These are phyloP conservation scores for Eristalis arbustorum DNA, from an alignment of 2,888 invertebrate species.

Conservation along the genomic window DNA sequence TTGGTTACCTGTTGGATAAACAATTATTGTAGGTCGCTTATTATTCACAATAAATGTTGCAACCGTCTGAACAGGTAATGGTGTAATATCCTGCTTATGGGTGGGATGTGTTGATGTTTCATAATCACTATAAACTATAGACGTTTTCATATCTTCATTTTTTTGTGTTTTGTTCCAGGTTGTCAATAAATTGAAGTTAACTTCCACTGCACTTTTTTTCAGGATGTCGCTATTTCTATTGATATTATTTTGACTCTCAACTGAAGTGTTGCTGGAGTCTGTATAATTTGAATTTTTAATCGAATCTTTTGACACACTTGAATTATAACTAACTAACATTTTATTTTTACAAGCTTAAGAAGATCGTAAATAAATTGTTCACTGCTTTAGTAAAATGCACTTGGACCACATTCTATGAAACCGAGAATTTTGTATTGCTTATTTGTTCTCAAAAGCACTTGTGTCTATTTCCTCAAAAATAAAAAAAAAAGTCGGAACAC, in stretches of 20 bases:
- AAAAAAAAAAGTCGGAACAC: not conserved
- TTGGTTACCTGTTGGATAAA: conserved; percentile 86
- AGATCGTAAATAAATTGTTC: not conserved
- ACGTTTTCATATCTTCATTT: conserved; percentile 61
- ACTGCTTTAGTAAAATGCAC: not conserved
- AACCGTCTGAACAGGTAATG: conserved; percentile 77
- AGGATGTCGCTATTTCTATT: not conserved
- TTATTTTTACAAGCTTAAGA: not conserved
- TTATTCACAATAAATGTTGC: conserved; percentile 81
- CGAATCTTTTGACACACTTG: not conserved
- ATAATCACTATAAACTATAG: conserved; percentile 42
- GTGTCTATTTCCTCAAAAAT: not conserved
- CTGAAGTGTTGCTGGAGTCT: not conserved
- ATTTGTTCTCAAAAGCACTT: not conserved
- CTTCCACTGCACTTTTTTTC: not conserved
- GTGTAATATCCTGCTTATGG: conserved; percentile 65
- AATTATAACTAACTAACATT: conserved; percentile 41
- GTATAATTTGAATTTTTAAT: not conserved
- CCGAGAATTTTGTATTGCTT: not conserved
- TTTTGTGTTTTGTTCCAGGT: not conserved
- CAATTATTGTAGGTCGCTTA: conserved; percentile 87
- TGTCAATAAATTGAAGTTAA: conserved; percentile 10
- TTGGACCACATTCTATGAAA: not conserved
- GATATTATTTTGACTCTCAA: not conserved
- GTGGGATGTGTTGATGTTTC: conserved; percentile 45